Base-by-base conservation (phyloP, 1,140 invertebrate species). In the Drosophila quadrilineata region DNA sequence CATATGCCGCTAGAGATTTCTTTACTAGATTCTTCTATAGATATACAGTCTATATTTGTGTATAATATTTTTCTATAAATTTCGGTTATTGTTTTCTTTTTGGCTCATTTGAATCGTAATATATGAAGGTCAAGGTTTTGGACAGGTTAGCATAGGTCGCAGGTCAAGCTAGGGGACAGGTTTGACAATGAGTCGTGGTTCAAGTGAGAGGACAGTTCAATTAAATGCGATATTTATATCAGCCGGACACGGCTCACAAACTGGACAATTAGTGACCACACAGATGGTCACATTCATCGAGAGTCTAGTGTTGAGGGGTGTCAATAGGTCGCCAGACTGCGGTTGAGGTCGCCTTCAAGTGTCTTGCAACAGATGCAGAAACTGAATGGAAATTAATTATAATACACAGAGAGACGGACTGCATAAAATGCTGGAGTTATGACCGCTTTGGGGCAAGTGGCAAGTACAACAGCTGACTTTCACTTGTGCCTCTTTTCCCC, bases 161-260 rank as follows among this genome's bases (percentile, higher is more conserved):
- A 60, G 35, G 38, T 52, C 48, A 43, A 49, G 28, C 52, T n/a
- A n/a, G n/a, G n/a, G n/a, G n/a, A n/a, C n/a, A n/a, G n/a, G n/a
- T n/a, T n/a, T n/a, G n/a, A n/a, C n/a, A n/a, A n/a, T n/a, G n/a
- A n/a, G n/a, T n/a, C n/a, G n/a, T n/a, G n/a, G n/a, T n/a, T n/a
- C n/a, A n/a, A n/a, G 19, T 54, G 49, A 52, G 64, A 77, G 19
- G 68, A 82, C 63, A 79, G 70, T 60, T 85, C 77, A 85, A 84
- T 84, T 84, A 85, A 84, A 84, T 74, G 79, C 69, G n/a, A 79
- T 73, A 79, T 84, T 84, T 84, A 84, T 76, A 79, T 67, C 73
- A 66, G 52, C 48, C 63, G n/a, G 74, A 82, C 63, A 82, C 76
- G 77, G 72, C 70, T 71, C 74, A 84, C 79, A 84, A 82, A 84